Evolutionary conservation across 2,797 vertebrate genomes (phyloP), one percentile per base, ranked within the genome.

Genomic region (Eulemur albifrons): DNA sequence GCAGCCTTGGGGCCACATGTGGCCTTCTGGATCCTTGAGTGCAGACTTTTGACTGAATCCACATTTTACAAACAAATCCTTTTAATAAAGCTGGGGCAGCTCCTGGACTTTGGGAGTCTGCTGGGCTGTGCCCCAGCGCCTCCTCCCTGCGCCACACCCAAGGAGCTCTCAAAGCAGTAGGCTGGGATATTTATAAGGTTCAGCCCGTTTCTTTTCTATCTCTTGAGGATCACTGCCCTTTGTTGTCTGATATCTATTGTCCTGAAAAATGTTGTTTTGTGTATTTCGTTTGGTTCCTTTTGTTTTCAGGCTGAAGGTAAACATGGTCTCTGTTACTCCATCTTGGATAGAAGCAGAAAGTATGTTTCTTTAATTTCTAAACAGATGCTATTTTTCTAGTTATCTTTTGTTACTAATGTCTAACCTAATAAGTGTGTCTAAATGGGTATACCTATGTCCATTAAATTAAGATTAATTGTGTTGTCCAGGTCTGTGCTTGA

Each of bases 371-470:
- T 69, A 80, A 75, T 85, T 88, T 92, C 65, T 57, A 89, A 92
- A 75, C 4, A 3, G 27, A 25, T 61, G n/a, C 5, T 72, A 54
- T 88, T 93, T 94, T 96, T 59, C 40, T 52, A 38, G 17, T 70
- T 93, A 67, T 81, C 54, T 77, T 67, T 67, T 86, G 25, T 75
- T 38, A 61, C 15, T 84, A 79, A 95, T 88, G 94, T 91, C 40
- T 75, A 65, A 77, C 43, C 15, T 69, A 65, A 45, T 52, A 23
- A 17, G 12, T 85, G 27, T 45, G 5, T 70, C 70, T 52, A 43
- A 54, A 52, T 61, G 61, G 45, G 23, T 57, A 75, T 81, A 63
- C 69, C 12, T n/a, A 32, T 73, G 43, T 52, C 40, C 54, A 45
- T 40, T 92, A 67, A 59, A 50, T 82, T 61, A 77, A 50, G 18